A percentile compares a stretch with the other conserved stretches of the same genome.
These are phyloP conservation scores for Bursaphelenchus okinawaensis DNA, from an alignment of 2,888 invertebrate genomes.

Conservation along the genomic window DNA sequence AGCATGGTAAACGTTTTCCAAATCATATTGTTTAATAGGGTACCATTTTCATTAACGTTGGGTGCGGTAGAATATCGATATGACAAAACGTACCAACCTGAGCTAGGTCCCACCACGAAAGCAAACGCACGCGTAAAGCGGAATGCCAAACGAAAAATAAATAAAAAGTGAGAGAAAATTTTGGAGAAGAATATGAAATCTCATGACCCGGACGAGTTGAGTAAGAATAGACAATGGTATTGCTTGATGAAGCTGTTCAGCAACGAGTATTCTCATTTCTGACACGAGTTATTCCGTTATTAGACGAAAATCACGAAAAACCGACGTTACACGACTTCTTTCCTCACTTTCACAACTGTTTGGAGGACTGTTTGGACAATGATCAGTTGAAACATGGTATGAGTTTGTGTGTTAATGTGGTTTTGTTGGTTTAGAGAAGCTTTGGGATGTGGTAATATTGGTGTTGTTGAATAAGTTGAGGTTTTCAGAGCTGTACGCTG, in stretches of 20 bases:
- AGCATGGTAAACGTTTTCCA: too few species aligned
- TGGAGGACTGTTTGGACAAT: background rate
- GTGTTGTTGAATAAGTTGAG: too few species aligned
- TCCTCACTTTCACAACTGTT: conserved; percentile 1
- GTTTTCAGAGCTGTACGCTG: background rate
- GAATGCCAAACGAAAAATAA: background rate
- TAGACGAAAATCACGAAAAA: background rate
- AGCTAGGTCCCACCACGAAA: background rate
- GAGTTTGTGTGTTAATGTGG: too few species aligned
- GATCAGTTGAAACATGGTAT: background rate
- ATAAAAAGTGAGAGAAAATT: background rate
- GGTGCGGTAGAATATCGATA: too few species aligned
- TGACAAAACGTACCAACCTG: too few species aligned
- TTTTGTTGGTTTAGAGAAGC: too few species aligned
- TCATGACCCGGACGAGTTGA: background rate
- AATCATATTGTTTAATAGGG: too few species aligned
- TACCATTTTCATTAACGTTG: too few species aligned
- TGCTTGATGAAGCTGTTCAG: background rate
- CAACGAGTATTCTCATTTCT: background rate
- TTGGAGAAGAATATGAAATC: background rate
- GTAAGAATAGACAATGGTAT: background rate
- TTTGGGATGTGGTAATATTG: too few species aligned
- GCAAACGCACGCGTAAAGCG: background rate
- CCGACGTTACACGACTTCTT: background rate
- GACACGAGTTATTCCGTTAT: background rate